Evolutionary conservation across 2,888 invertebrate species (phyloP).

Genomic region (Drosophila gaucha): DNA sequence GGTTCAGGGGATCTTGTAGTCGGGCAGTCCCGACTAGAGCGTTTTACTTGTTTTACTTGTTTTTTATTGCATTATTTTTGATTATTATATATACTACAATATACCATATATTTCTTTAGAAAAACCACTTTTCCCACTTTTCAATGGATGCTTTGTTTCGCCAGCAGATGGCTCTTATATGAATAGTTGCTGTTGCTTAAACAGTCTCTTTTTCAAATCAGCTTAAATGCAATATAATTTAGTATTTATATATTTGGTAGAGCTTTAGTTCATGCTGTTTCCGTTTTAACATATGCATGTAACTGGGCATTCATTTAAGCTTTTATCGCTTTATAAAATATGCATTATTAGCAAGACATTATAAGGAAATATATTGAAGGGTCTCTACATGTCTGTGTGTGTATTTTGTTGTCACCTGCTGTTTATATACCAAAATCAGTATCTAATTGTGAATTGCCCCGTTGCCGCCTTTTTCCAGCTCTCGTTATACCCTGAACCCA

Average conservation of each 20-base stretch:
- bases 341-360: slow-evolving; percentile 66
- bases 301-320: slow-evolving; percentile 39
- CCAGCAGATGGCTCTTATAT: slow-evolving; percentile 27
- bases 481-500: no score
- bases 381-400: slow-evolving; percentile 9
- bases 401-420: slow-evolving; percentile 75
- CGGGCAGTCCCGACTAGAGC: no score
- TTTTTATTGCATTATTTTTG: no score
- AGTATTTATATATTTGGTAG: not conserved
- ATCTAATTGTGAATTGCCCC: slow-evolving; percentile 77
- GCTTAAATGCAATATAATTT: slow-evolving; percentile 33
- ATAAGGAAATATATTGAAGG: slow-evolving; percentile 34
- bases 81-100: no score
- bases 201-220: slow-evolving; percentile 10
- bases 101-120: no score
- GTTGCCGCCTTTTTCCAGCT: slow-evolving; percentile 56
- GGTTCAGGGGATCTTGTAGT: no score
- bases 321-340: slow-evolving; percentile 57
- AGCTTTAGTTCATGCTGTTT: slow-evolving; percentile 47
- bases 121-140: no score
- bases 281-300: slow-evolving; percentile 34
- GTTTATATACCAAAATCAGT: slow-evolving; percentile 72
- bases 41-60: no score
- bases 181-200: slow-evolving; percentile 20
- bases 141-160: not conserved